phyloP scores from a whole-genome alignment of 2,888 invertebrate species.

The Andrena hattorfiana region DNA sequence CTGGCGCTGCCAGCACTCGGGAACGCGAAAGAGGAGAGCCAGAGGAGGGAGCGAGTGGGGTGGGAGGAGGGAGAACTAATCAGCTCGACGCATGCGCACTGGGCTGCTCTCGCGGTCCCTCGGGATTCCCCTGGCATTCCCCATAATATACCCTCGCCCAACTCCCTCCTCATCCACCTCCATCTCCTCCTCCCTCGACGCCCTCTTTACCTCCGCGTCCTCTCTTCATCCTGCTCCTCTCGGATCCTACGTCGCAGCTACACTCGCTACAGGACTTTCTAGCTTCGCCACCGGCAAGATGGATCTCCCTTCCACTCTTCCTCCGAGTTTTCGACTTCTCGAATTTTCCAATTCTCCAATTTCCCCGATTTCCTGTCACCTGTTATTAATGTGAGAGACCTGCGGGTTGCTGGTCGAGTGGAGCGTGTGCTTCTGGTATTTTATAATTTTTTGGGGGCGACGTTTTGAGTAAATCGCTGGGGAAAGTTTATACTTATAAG shows the following conservation, averaged over 20 bases:
- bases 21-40: constrained; percentile 68
- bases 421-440: too few relatives aligned
- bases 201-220: constrained; percentile 41
- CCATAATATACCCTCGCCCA: constrained; percentile 79
- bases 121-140: constrained; percentile 82
- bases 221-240: constrained; percentile 57
- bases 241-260: constrained; percentile 58
- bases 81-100: constrained; percentile 82
- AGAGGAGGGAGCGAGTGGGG: constrained; percentile 6
- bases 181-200: constrained; percentile 43
- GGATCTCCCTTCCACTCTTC: constrained; percentile 48
- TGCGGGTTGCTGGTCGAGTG: too few relatives aligned
- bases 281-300: constrained; percentile 64
- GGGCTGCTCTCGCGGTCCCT: constrained; percentile 78
- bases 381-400: not conserved
- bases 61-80: constrained; percentile 79
- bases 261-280: constrained; percentile 73
- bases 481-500: too few relatives aligned
- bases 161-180: constrained; percentile 63
- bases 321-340: not conserved
- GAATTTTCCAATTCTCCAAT: not conserved
- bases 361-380: not conserved
- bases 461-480: too few relatives aligned
- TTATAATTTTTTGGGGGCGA: too few relatives aligned
- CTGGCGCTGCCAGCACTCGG: constrained; percentile 82